Evolutionary conservation across 1,140 invertebrate species (phyloP).

Genomic region (Colletes latitarsis): DNA sequence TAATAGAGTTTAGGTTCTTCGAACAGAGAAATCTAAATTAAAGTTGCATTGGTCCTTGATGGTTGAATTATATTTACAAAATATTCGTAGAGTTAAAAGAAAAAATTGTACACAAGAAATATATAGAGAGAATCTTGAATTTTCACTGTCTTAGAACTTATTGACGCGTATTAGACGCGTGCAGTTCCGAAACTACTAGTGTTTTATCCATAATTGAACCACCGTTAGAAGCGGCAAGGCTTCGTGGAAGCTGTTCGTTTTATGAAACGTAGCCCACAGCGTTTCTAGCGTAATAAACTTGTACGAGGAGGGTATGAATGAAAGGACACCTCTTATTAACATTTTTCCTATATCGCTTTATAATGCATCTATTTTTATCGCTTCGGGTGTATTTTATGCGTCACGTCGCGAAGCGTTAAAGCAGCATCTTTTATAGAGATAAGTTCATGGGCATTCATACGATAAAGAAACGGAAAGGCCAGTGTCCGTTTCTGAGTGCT

Average conservation of each 20-base stretch:
- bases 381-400: not conserved
- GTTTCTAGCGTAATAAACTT: not conserved
- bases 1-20: too few species aligned
- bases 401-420: not conserved
- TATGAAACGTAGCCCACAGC: not conserved
- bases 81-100: too few species aligned
- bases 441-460: slow-evolving; percentile 1
- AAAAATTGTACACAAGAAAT: too few species aligned
- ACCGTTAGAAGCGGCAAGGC: too few species aligned
- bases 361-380: slow-evolving; percentile 6
- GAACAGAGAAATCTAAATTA: too few species aligned
- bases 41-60: too few species aligned
- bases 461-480: not conserved
- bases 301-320: not conserved
- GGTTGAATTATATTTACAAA: too few species aligned
- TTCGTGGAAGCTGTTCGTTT: not conserved
- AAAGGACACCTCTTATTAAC: slow-evolving; percentile 8
- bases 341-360: not conserved
- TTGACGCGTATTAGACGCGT: too few species aligned
- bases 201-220: too few species aligned
- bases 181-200: too few species aligned
- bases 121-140: too few species aligned
- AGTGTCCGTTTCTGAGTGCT: not conserved
- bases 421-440: slow-evolving; percentile 15
- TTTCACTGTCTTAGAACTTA: too few species aligned